These are phyloP conservation scores for Ceratina calcarata DNA, from an alignment of 1,140 invertebrate genomes.

Conservation along the genomic window DNA sequence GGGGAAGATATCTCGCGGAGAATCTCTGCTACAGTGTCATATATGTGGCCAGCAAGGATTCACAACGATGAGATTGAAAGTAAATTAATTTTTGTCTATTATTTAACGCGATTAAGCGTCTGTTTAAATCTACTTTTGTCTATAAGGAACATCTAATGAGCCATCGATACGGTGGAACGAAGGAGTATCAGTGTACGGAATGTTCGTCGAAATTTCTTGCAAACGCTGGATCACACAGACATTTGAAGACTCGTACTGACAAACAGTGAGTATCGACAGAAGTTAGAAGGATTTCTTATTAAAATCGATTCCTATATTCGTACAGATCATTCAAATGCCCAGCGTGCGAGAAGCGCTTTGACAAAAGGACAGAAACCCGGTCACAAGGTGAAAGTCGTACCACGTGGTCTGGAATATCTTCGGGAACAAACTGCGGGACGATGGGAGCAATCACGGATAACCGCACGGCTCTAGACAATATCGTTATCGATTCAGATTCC, in stretches of 20 bases:
- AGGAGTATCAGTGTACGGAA: constrained; percentile 75
- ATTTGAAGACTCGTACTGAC: constrained; percentile 76
- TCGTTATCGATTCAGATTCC: constrained; percentile 54
- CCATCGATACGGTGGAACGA: constrained; percentile 72
- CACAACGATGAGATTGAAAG: constrained; percentile 63
- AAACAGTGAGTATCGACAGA: constrained; percentile 59
- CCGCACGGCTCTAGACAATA: not conserved
- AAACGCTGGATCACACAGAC: constrained; percentile 75
- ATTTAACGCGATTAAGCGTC: too few relatives aligned
- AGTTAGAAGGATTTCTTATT: not conserved
- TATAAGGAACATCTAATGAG: constrained; percentile 82
- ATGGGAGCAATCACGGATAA: not conserved
- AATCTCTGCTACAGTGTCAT: constrained; percentile 68
- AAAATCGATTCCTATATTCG: not conserved
- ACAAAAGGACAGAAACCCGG: constrained; percentile 57
- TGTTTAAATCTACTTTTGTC: not conserved
- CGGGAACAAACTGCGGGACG: constrained; percentile 57
- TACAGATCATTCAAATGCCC: constrained; percentile 58
- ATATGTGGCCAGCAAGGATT: constrained; percentile 69
- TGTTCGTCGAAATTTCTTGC: constrained; percentile 80
- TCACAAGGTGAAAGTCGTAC: constrained; percentile 59
- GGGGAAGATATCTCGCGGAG: constrained; percentile 20
- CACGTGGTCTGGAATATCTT: constrained; percentile 39
- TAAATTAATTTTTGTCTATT: not conserved
- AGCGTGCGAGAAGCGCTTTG: constrained; percentile 57